These are phyloP conservation scores for Strigamia maritima DNA, from an alignment of 2,888 invertebrate genomes.

Conservation along the genomic window DNA sequence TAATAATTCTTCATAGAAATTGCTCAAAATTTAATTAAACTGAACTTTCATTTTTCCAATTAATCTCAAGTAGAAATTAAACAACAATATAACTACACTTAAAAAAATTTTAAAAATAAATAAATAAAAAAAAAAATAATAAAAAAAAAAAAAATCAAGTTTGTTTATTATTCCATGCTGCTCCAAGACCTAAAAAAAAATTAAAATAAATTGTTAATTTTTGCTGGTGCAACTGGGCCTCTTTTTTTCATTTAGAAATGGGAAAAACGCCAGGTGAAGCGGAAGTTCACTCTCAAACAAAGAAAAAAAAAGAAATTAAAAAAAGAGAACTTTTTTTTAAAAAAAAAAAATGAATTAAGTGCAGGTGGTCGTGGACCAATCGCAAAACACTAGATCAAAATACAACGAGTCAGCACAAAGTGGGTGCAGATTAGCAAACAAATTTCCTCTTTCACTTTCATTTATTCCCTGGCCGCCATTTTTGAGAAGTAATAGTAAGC, in stretches of 20 bases:
- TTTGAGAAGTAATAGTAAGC: background rate
- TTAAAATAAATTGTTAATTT: background rate
- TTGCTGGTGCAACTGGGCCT: background rate
- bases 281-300: background rate
- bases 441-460: background rate
- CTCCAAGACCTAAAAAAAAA: background rate
- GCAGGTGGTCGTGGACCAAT: background rate
- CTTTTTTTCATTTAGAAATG: background rate
- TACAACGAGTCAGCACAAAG: background rate
- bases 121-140: too few species aligned
- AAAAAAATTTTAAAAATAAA: too few species aligned
- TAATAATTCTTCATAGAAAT: too few species aligned
- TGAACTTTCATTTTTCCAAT: too few species aligned
- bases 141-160: too few species aligned
- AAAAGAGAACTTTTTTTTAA: background rate
- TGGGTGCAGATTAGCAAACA: background rate
- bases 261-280: background rate
- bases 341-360: background rate
- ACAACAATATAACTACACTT: too few species aligned
- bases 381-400: background rate
- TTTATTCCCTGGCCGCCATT: background rate
- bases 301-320: background rate
- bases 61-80: too few species aligned
- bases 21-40: too few species aligned
- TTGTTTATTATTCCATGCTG: background rate